These are phyloP conservation scores for Okapia johnstoni DNA, from an alignment of 2,113 vertebrate species.

Conservation along the genomic window DNA sequence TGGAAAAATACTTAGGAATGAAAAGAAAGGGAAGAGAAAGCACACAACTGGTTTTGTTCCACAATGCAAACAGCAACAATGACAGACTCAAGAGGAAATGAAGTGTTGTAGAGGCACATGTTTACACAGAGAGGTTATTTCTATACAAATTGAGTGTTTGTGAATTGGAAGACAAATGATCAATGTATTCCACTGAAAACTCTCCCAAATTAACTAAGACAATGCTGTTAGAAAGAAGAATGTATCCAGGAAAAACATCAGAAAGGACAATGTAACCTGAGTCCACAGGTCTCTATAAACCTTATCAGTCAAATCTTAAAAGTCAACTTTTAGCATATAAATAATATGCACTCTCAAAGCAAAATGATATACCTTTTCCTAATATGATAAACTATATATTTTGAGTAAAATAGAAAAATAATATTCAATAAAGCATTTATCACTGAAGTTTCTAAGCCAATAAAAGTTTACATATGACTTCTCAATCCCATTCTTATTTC, in stretches of 20 bases:
- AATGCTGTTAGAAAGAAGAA: background rate
- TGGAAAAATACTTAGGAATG: background rate
- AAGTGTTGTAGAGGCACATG: background rate
- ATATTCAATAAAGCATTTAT: background rate
- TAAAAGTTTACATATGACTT: background rate
- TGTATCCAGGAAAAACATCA: background rate
- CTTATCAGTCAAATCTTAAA: background rate
- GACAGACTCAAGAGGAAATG: background rate
- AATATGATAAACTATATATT: background rate
- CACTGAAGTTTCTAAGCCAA: background rate
- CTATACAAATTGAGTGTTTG: background rate
- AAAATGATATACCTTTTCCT: background rate
- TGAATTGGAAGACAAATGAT: background rate
- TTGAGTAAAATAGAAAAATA: background rate
- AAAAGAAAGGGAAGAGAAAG: background rate
- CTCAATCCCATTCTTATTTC: background rate
- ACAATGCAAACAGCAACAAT: background rate
- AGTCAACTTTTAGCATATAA: background rate
- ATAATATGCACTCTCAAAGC: background rate
- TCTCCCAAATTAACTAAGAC: background rate
- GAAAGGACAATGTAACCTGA: background rate
- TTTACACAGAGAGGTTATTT: background rate
- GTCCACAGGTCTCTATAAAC: background rate
- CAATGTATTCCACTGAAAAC: background rate
- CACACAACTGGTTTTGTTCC: background rate